These are phyloP conservation scores for Neoarius graeffei DNA, from an alignment of 2,113 vertebrate genomes.

Conservation along the genomic window DNA sequence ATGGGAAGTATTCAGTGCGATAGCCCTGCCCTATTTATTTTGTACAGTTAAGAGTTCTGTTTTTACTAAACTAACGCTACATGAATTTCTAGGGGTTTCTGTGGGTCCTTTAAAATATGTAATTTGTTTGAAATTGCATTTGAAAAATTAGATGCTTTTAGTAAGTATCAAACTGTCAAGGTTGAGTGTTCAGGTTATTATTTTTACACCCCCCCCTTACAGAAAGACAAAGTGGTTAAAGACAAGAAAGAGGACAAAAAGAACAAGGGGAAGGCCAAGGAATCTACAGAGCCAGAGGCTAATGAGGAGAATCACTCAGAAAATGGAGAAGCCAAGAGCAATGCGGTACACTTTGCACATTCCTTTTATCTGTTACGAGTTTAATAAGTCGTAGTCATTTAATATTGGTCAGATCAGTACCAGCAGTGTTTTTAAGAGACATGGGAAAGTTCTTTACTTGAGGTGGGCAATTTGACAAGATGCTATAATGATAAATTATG, in stretches of 20 bases:
- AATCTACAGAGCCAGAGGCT: conserved; percentile 82
- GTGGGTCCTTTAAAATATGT: not conserved
- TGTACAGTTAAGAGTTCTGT: not conserved
- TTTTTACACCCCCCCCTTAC: conserved; percentile 11
- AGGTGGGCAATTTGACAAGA: not conserved
- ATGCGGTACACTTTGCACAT: conserved; percentile 73
- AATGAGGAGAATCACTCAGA: conserved; percentile 91
- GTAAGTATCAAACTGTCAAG: not conserved
- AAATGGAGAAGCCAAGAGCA: conserved; percentile 91
- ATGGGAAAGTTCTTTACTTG: not conserved
- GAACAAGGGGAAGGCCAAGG: conserved; percentile 83
- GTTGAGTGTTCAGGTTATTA: not conserved
- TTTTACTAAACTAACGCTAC: not conserved
- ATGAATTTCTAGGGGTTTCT: not conserved
- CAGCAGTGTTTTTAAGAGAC: not conserved
- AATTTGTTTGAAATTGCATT: not conserved
- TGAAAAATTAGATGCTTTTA: not conserved
- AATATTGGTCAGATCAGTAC: not conserved
- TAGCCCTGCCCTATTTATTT: not conserved
- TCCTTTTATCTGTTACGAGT: not conserved
- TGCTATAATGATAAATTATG: not conserved
- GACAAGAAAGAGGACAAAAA: conserved; percentile 88
- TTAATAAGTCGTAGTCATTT: not conserved
- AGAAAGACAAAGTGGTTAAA: conserved; percentile 90
- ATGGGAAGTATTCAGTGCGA: not conserved